These are phyloP conservation scores for Podabrus alpinus DNA, from an alignment of 2,888 invertebrate species.

Conservation along the genomic window DNA sequence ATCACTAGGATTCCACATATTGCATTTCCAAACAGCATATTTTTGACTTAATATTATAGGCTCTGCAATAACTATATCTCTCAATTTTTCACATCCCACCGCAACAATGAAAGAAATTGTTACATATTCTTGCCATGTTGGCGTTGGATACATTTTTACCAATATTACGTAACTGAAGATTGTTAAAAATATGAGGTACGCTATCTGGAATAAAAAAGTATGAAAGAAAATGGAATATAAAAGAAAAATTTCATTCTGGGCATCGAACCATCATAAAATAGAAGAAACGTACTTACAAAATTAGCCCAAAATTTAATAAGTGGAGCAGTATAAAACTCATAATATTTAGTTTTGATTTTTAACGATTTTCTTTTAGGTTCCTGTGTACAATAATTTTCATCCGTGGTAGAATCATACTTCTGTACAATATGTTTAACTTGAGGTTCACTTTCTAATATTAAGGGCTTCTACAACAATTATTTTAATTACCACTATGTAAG, in stretches of 20 bases:
- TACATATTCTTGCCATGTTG: constrained; percentile 88
- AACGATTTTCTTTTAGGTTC: constrained; percentile 62
- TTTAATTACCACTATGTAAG: constrained; percentile 52
- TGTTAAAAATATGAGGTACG: constrained; percentile 90
- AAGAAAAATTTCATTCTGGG: no score
- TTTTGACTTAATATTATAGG: constrained; percentile 88
- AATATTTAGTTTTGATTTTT: constrained; percentile 84
- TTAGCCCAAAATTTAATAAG: constrained; percentile 99
- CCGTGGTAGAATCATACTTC: constrained; percentile 50
- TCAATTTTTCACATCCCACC: constrained; percentile 88
- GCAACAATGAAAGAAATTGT: constrained; percentile 89
- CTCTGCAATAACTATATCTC: constrained; percentile 89
- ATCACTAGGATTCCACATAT: constrained; percentile 96
- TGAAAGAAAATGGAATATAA: not conserved
- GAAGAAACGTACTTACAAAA: constrained; percentile 75
- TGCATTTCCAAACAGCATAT: constrained; percentile 91
- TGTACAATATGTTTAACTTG: constrained; percentile 66
- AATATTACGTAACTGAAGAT: constrained; percentile 91
- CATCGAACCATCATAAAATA: no score
- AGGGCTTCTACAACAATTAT: constrained; percentile 61
- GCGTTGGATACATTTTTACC: constrained; percentile 77
- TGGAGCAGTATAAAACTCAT: constrained; percentile 98
- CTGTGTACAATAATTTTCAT: constrained; percentile 38
- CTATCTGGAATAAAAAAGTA: constrained; percentile 70
- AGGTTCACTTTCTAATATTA: constrained; percentile 83